Percentiles rank a stretch among this genome's conserved stretches.
phyloP scores from a whole-genome alignment of 1,140 invertebrate species.

The Monochamus saltuarius region DNA sequence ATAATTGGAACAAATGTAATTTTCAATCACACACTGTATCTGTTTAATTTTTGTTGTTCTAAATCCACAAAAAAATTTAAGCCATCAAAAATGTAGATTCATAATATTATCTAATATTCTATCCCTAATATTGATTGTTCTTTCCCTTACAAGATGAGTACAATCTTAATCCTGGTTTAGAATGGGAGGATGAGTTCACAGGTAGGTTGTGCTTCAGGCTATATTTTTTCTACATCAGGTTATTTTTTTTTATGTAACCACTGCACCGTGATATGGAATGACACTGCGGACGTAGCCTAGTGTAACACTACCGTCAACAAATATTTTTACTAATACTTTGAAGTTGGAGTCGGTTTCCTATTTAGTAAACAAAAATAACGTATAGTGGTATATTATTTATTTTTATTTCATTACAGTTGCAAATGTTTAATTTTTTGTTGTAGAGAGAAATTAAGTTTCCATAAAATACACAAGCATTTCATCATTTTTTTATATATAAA shows the following conservation, averaged over 20 bases:
- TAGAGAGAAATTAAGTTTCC: too few relatives aligned
- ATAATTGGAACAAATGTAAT: too few relatives aligned
- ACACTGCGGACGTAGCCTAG: background rate
- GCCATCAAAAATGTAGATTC: slow-evolving; percentile 11
- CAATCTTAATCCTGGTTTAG: slow-evolving; percentile 99
- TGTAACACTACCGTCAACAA: background rate
- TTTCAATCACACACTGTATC: too few relatives aligned
- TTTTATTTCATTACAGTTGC: background rate
- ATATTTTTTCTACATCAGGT: slow-evolving; percentile 8
- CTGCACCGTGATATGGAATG: too few relatives aligned
- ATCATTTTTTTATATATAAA: too few relatives aligned
- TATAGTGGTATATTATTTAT: background rate
- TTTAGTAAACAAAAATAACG: background rate
- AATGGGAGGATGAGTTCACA: slow-evolving; percentile 99
- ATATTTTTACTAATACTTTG: background rate
- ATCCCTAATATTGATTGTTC: slow-evolving; percentile 40
- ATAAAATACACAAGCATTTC: too few relatives aligned
- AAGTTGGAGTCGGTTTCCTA: background rate
- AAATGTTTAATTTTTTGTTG: too few relatives aligned
- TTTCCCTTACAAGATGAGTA: slow-evolving; percentile 83
- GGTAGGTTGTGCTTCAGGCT: slow-evolving; percentile 74
- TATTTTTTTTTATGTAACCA: background rate
- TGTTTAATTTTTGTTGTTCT: too few relatives aligned
- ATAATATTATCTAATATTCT: slow-evolving; percentile 14
- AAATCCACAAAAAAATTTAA: slow-evolving; percentile 1